These are phyloP conservation scores for Eupelmus urozonus DNA, from an alignment of 2,888 invertebrate genomes.

Conservation along the genomic window DNA sequence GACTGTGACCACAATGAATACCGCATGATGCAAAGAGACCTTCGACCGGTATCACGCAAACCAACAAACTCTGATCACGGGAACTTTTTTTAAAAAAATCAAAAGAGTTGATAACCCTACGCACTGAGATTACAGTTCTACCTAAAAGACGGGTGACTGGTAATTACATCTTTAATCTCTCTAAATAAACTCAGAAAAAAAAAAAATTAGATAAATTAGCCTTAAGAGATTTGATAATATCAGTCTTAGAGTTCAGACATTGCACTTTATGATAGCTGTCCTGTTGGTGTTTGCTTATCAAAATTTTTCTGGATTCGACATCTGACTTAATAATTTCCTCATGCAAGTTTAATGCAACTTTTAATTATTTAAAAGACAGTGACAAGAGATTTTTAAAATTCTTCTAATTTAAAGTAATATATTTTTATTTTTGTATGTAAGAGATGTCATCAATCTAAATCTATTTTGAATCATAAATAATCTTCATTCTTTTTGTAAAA, in stretches of 20 bases:
- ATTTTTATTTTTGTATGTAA: too few species aligned
- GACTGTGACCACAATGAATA: conserved; percentile 11
- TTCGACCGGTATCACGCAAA: conserved; percentile 32
- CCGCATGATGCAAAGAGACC: conserved; percentile 35
- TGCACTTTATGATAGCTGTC: conserved; percentile 8
- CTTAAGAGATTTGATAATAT: conserved; percentile 34
- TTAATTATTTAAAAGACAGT: conserved; percentile 11
- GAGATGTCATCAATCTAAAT: too few species aligned
- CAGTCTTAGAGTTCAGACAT: conserved; percentile 23
- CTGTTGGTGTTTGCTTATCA: conserved; percentile 17
- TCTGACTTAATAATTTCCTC: conserved; percentile 12
- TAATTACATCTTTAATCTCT: conserved; percentile 44
- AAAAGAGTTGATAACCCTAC: conserved; percentile 51
- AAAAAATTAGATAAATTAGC: conserved; percentile 21
- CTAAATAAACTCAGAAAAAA: conserved; percentile 22
- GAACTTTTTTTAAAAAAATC: conserved; percentile 50
- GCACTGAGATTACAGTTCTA: conserved; percentile 41
- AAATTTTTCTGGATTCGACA: conserved; percentile 10
- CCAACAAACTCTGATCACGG: conserved; percentile 47
- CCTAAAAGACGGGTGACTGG: conserved; percentile 40
- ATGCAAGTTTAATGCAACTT: conserved; percentile 23
- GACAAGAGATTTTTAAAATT: background rate
- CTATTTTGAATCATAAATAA: too few species aligned
- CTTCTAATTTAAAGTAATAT: background rate
- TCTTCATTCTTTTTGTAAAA: too few species aligned